Percentiles rank a stretch among this genome's conserved stretches.
Conservation (phyloP, 2,888 invertebrate species). For the Sinhomidia bicolor region DNA sequence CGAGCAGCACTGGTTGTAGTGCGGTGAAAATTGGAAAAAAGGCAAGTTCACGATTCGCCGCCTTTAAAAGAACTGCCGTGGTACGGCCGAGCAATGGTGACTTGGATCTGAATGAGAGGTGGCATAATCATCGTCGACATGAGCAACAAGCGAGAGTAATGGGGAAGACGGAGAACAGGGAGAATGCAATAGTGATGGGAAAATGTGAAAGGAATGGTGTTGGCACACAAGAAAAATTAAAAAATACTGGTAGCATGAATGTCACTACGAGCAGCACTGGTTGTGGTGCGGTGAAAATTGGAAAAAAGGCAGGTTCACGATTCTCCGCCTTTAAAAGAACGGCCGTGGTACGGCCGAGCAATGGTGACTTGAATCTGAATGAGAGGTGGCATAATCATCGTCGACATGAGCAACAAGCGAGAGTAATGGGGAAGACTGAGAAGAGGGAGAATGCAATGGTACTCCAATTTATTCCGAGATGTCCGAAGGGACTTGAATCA, state of each 20-base stretch:
- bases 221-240: no score
- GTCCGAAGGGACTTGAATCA: neutral
- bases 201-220: no score
- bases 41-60: neutral
- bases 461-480: constrained; percentile 1
- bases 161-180: neutral
- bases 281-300: neutral
- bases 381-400: neutral
- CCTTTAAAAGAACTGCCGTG: constrained; percentile 29
- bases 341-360: constrained; percentile 18
- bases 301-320: neutral
- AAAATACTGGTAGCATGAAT: neutral
- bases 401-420: neutral
- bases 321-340: constrained; percentile 27
- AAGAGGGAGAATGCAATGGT: neutral
- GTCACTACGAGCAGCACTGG: no score
- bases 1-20: no score
- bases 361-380: neutral
- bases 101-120: neutral
- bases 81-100: neutral
- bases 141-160: neutral
- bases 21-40: neutral
- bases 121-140: neutral
- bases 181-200: neutral
- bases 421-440: no score